Evolutionary conservation across 2,888 invertebrate genomes (phyloP).

Genomic region (Protophormia terraenovae): DNA sequence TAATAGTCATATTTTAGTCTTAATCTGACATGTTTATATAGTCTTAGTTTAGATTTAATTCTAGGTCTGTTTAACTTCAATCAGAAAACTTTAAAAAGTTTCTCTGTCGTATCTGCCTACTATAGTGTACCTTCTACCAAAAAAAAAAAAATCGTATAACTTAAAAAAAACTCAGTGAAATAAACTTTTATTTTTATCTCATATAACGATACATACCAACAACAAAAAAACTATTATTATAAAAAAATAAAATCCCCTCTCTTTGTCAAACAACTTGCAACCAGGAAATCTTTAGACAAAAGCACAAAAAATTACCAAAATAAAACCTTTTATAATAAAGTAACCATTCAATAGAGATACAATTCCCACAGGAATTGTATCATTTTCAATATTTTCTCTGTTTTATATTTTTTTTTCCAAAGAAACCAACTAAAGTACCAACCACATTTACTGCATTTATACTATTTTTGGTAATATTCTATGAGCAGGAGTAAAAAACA

Average conservation of each 20-base stretch:
- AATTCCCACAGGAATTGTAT: slow-evolving; percentile 63
- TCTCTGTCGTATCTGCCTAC: no score
- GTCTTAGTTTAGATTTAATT: no score
- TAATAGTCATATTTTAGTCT: no score
- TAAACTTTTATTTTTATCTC: slow-evolving; percentile 37
- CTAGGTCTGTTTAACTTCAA: no score
- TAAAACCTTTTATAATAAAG: slow-evolving; percentile 51
- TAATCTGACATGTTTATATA: no score
- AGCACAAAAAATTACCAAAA: background rate
- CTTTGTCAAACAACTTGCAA: background rate
- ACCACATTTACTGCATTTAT: slow-evolving; percentile 44
- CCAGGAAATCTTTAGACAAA: slow-evolving; percentile 41
- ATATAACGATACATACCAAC: background rate
- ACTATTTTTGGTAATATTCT: slow-evolving; percentile 44
- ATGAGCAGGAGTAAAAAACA: slow-evolving; percentile 14
- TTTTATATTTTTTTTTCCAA: slow-evolving; percentile 29
- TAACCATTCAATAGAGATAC: slow-evolving; percentile 56
- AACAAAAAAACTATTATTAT: slow-evolving; percentile 3
- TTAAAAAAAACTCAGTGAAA: slow-evolving; percentile 14
- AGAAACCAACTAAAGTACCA: slow-evolving; percentile 26
- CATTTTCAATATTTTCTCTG: slow-evolving; percentile 42
- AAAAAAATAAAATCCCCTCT: background rate
- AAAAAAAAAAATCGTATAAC: background rate
- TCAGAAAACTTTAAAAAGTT: no score
- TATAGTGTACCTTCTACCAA: background rate